Percentiles rank a stretch among this genome's conserved stretches.
These are phyloP conservation scores for Tragelaphus strepsiceros DNA, from an alignment of 2,113 vertebrate genomes.

Conservation along the genomic window DNA sequence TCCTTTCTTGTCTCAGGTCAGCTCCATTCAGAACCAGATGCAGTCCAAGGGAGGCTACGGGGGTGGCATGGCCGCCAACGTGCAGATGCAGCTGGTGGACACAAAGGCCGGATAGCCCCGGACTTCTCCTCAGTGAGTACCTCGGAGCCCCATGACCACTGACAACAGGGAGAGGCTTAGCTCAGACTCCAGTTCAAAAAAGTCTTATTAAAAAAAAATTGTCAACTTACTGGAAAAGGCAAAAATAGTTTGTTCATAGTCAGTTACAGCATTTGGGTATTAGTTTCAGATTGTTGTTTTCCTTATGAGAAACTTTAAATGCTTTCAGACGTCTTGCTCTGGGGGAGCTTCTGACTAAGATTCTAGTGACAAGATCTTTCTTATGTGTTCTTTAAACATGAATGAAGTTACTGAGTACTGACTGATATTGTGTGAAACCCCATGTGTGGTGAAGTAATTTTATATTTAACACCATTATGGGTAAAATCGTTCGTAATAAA, in stretches of 20 bases:
- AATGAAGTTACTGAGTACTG: background rate
- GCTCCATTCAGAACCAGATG: constrained; percentile 93
- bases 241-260: background rate
- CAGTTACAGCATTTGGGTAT: background rate
- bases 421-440: background rate
- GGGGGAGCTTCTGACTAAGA: background rate
- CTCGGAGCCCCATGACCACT: rapidly evolving
- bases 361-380: background rate
- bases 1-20: constrained; percentile 79
- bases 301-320: background rate
- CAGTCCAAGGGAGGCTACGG: constrained; percentile 92
- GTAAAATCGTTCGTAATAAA: background rate
- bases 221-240: background rate
- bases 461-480: background rate
- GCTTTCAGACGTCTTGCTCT: background rate
- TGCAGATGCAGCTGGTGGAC: constrained; percentile 90
- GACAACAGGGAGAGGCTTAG: background rate
- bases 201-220: background rate
- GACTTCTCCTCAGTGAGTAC: constrained; percentile 70
- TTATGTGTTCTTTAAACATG: background rate
- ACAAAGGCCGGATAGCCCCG: constrained; percentile 88
- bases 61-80: constrained; percentile 81
- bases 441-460: background rate
- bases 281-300: background rate
- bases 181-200: background rate